Conservation (phyloP, 2,797 vertebrate genomes). For the Coregonus sp. region DNA sequence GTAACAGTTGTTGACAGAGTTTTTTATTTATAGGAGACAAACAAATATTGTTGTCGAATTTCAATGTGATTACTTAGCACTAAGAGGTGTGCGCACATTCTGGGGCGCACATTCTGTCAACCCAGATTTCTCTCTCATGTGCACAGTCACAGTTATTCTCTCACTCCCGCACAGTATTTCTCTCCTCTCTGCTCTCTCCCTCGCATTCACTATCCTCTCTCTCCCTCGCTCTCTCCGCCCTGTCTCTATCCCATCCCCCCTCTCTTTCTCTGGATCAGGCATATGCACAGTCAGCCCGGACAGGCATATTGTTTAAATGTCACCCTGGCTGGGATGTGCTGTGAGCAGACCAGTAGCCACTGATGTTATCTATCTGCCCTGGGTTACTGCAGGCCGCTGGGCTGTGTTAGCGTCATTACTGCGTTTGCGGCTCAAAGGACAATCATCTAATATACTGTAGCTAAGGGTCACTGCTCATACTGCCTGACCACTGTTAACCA, state of each 20-base stretch:
- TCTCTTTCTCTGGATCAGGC: conserved; percentile 6
- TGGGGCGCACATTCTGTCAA: conserved; percentile 31
- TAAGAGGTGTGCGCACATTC: conserved; percentile 10
- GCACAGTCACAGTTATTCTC: background rate
- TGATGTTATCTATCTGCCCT: conserved; percentile 69
- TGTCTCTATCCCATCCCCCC: background rate
- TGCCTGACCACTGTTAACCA: background rate
- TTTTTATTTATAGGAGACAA: conserved; percentile 9
- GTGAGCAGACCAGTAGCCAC: conserved; percentile 52
- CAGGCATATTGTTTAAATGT: conserved; percentile 76
- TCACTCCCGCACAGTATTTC: background rate
- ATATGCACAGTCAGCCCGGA: conserved; percentile 51
- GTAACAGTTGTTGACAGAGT: no score
- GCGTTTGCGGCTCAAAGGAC: conserved; percentile 33
- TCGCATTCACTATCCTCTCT: conserved; percentile 18
- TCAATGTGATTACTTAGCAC: background rate
- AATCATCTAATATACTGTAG: conserved; percentile 32
- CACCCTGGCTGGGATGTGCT: conserved; percentile 49
- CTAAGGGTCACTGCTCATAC: background rate
- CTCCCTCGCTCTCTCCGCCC: background rate
- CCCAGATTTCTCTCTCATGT: conserved; percentile 22
- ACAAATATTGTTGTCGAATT: background rate
- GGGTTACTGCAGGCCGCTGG: conserved; percentile 63
- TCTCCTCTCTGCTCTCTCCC: conserved; percentile 18
- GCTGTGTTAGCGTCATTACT: conserved; percentile 19